Evolutionary conservation across 1,140 invertebrate genomes (phyloP), one percentile per base, ranked within the genome.

Genomic region (Stenopsyche tienmushanensis): DNA sequence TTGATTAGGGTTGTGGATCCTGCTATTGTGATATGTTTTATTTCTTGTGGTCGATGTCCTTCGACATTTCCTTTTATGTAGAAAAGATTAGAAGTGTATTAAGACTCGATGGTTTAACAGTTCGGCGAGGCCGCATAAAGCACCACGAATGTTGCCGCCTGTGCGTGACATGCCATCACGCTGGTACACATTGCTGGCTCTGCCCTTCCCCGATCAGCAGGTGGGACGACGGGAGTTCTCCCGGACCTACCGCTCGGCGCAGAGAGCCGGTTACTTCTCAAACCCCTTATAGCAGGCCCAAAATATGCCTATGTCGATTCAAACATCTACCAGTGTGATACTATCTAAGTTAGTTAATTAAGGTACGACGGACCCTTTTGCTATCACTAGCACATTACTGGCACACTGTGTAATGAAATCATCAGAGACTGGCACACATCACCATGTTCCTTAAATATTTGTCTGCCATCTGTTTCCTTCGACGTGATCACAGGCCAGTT

Each of bases 141-240:
- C 72, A 54, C 42, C 20, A 17, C 72, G 66, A 47, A 72, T 72
- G 68, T 65, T 74, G 62, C 74, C 77, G 54, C 72, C 75, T 57
- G 75, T 74, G 34, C 73, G 73, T 49, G 77, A 78, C 71, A 84
- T 89, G 78, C 88, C 89, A 21, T 89, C 90, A 64, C 83, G 90
- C 72, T 93, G 90, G 92, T 93, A 92, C 83, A 93, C 91, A 60
- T 85, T 94, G 66, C 85, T 94, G 78, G 92, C 92, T 64, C 85
- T 94, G 72, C 92, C 92, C 69, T 94, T 94, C 80, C 91, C 92
- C 73, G 92, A 94, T 81, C 91, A 94, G 82, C 91, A 92, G 77
- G 87, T 93, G 72, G 92, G 91, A 65, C 80, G 91, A 70, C 83
- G 92, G 64, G 91, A 94, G 78, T 89, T 92, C 75, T 86, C 86